Evolutionary conservation across 2,888 invertebrate genomes (phyloP), one percentile per base, ranked within the genome.

Genomic region (Nemurella pictetii): DNA sequence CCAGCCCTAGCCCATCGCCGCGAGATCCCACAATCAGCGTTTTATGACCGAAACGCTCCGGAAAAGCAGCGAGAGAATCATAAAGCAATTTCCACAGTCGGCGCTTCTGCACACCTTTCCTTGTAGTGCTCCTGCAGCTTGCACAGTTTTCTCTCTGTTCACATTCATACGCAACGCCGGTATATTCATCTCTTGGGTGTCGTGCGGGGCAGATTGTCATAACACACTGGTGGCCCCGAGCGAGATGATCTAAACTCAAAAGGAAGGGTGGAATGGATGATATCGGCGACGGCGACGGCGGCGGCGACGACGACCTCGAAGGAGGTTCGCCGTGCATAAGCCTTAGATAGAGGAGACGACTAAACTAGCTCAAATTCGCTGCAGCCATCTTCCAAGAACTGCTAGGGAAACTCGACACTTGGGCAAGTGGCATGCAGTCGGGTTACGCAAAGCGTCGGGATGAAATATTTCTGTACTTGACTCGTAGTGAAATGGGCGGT

Each of bases 11-110:
- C 77, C 20, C 12, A 28, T 4, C 80, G 9, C 30, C 30, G 15
- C 0, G 26, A 26, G 32, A 36, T 78, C 26, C 84, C n/a, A 80
- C 84, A 84, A 84, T 84, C 84, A 84, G 36, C 84, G 80, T 80
- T 84, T 84, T 84, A 84, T 84, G 77, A 35, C 84, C 84, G 55
- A 28, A 27, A 29, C 2, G 78, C 28, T 12, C 5, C 30, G 83
- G 55, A 3, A 55, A 30, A 75, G 78, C 55, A 78, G 77, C 84
- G 20, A 75, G 77, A 77, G 84, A 73, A 84, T 84, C 84, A 84
- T 84, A 84, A 84, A 84, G 32, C 84, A 84, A 84, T 84, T 84
- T 84, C 72, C 82, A 72, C 72, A 27, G 27, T 26, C 82, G 55
- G 25, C 78, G 30, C 75, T 29, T 30, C 80, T 25, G 83, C 83